Evolutionary conservation across 1,140 invertebrate species (phyloP), one percentile per base, ranked within the genome.

Genomic region (Proctacanthus coquilletti): DNA sequence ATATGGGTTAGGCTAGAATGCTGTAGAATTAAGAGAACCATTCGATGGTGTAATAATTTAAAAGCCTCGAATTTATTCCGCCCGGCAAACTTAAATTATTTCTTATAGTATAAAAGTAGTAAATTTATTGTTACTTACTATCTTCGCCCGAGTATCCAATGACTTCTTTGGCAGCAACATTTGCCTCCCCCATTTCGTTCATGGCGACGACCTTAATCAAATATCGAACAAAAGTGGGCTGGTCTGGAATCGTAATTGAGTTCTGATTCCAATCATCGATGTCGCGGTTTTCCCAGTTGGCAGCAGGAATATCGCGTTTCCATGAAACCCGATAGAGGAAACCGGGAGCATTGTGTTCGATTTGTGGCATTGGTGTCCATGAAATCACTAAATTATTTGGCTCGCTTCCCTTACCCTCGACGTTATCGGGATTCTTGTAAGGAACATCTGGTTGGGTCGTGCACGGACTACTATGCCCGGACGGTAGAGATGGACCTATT

Each of bases 61-160:
- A n/a, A n/a, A n/a, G n/a, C n/a, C n/a, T n/a, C n/a, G n/a, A n/a
- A n/a, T n/a, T n/a, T n/a, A n/a, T n/a, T n/a, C n/a, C n/a, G n/a
- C n/a, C n/a, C n/a, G n/a, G n/a, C 20, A 8, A 5, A 45, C 6
- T 18, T 14, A 9, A 36, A 13, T 34, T 15, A 32, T 21, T 30
- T 29, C 5, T 29, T 3, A 13, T 6, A 3, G 21, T 23, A 36
- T 25, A 6, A 25, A 25, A 8, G 21, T 25, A 31, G 1, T 34
- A 21, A 25, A 21, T 39, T 18, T 36, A 40, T 27, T 21, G 18
- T 37, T 39, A 60, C 55, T 56, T 57, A 69, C 77, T 70, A 65
- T 92, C 88, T 67, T 98, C 93, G 33, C 95, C 95, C 0, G 94
- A 98, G 62, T 78, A 95, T 8, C 95, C 95, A 38, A 76, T 71